Evolutionary conservation across 2,797 vertebrate species (phyloP), one percentile per base, ranked within the genome.

Genomic region (Anisognathus igniventris): DNA sequence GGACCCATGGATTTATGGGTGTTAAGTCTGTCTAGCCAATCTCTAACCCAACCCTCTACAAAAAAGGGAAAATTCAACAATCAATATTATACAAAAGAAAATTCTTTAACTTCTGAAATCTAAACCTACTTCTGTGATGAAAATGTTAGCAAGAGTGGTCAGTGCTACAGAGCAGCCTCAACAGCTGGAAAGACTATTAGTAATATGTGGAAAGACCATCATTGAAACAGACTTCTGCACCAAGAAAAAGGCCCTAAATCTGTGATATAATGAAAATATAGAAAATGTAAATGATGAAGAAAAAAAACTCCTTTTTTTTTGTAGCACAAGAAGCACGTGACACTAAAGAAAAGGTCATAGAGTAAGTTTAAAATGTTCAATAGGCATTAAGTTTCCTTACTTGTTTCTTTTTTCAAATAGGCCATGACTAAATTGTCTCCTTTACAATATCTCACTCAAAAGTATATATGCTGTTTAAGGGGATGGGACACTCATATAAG

Each of bases 271-370:
- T 44, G 10, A 79, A 75, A 75, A 71, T 42, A 45, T 3, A 33
- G 14, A 50, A 44, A 54, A 80, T 2, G 6, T 20, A 37, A 60
- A 89, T 48, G 4, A n/a, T 70, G 0, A 68, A 68, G 22, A 50
- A 17, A 57, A 57, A 56, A 25, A 56, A 7, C 8, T 21, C 3
- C 14, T n/a, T 54, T 21, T 14, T 28, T 45, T 70, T 80, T 8
- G 8, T 25, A 44, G 62, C 12, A 18, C 4, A 18, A 21, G 17
- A 44, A 65, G 12, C 20, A 65, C 0, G 0, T 44, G 19, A 2
- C 18, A 58, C 18, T 50, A 58, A 72, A 33, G 30, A 75, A 67
- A 86, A 72, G 8, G 7, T 51, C 21, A 42, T 25, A 7, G 18
- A 60, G 11, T 51, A 74, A 21, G 12, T 57, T 78, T 62, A 62